Evolutionary conservation across 2,113 vertebrate species (phyloP).

Genomic region (Rattus norvegicus): DNA sequence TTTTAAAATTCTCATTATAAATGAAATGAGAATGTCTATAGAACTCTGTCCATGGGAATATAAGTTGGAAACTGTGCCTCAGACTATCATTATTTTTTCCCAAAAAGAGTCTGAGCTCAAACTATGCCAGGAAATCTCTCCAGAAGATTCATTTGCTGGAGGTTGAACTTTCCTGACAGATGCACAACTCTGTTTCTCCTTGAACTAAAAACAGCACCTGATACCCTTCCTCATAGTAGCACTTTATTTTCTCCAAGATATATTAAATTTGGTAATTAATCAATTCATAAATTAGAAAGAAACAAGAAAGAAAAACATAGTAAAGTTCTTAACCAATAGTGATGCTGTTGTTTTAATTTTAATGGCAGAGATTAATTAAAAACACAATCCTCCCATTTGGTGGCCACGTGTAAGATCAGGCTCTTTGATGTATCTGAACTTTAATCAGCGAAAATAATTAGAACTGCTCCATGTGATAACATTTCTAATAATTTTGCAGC

Average conservation of each 20-base stretch:
- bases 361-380: conserved; percentile 39
- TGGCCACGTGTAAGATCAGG: neutral
- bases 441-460: conserved; percentile 67
- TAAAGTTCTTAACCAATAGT: neutral
- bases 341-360: neutral
- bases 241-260: conserved; percentile 47
- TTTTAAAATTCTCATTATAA: conserved; percentile 1
- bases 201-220: neutral
- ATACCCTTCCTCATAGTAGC: neutral
- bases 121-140: neutral
- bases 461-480: conserved; percentile 21
- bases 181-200: neutral
- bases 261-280: neutral
- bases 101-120: neutral
- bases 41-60: neutral
- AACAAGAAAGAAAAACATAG: conserved; percentile 37
- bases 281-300: conserved; percentile 49
- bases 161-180: neutral
- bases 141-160: neutral
- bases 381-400: neutral
- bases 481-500: conserved; percentile 47
- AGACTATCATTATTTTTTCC: neutral
- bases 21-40: neutral
- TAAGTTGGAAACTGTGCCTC: neutral
- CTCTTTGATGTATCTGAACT: conserved; percentile 52